A percentile compares a stretch with the other conserved stretches of the same genome.
Evolutionary conservation across 2,113 vertebrate species (phyloP).

Genomic region (Cyanoramphus novaezelandiae): DNA sequence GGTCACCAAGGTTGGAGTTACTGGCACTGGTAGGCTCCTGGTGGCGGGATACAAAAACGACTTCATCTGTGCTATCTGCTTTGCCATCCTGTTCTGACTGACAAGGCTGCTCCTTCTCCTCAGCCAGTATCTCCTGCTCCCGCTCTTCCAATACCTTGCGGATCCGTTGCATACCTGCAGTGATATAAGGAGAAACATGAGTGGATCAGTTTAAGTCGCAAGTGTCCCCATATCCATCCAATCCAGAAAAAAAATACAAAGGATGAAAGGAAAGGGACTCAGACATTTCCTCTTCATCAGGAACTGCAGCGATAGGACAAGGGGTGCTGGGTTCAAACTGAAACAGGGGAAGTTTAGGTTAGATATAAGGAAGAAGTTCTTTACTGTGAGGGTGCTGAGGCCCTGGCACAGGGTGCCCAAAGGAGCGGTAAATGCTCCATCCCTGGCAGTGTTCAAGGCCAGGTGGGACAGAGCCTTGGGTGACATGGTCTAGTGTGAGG

Average conservation of each 20-base stretch:
- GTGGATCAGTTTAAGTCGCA: not conserved
- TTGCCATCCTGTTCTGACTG: constrained; percentile 60
- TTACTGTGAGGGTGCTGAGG: not conserved
- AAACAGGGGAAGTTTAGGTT: not conserved
- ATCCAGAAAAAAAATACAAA: not conserved
- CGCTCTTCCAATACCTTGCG: constrained; percentile 79
- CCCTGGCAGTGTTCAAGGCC: not conserved
- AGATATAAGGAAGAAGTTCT: not conserved
- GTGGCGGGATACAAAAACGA: constrained; percentile 56
- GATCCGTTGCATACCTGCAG: constrained; percentile 86
- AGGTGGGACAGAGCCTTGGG: not conserved
- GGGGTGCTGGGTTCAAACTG: not conserved
- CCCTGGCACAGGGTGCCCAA: not conserved
- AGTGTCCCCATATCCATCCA: not conserved
- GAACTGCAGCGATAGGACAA: not conserved
- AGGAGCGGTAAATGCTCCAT: not conserved
- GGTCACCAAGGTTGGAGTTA: constrained; percentile 71
- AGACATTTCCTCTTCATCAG: not conserved
- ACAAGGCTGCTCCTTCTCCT: constrained; percentile 47
- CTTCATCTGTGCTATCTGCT: constrained; percentile 75
- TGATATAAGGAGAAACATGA: not conserved
- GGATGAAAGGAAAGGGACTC: not conserved
- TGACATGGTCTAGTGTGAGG: not conserved
- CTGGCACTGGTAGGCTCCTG: constrained; percentile 59
- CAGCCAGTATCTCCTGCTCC: constrained; percentile 66